Evolutionary conservation across 2,113 vertebrate genomes (phyloP).

Genomic region (Neofelis nebulosa): DNA sequence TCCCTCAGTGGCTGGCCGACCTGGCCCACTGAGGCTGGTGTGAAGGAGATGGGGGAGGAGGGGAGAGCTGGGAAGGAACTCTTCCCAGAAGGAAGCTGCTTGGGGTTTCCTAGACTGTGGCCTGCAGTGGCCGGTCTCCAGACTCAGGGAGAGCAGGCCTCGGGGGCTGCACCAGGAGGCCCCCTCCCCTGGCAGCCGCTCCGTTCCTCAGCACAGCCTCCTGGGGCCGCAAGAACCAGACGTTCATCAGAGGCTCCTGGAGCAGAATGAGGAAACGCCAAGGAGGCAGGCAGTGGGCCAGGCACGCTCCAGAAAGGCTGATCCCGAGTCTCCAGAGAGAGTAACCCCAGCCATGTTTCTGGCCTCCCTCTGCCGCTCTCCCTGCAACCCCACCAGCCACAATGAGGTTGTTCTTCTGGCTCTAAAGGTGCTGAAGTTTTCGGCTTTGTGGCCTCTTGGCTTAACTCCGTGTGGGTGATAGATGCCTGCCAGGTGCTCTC

Average conservation of each 20-base stretch:
- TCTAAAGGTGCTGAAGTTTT: constrained; percentile 32
- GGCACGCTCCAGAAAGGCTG: constrained; percentile 31
- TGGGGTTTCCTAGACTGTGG: neutral
- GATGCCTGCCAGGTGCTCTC: constrained; percentile 61
- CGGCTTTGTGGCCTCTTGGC: neutral
- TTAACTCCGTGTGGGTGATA: constrained; percentile 44
- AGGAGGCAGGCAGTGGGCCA: neutral
- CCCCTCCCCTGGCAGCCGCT: neutral
- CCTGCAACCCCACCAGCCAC: neutral
- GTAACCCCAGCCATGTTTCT: neutral
- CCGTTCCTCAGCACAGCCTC: neutral
- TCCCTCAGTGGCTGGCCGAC: neutral
- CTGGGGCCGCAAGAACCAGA: neutral
- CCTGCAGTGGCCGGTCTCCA: neutral
- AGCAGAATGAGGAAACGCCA: neutral
- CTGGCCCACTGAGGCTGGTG: neutral
- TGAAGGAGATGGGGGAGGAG: neutral
- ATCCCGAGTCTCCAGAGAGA: neutral
- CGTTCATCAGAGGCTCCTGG: neutral
- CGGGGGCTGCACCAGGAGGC: accelerated
- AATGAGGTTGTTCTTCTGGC: constrained; percentile 2
- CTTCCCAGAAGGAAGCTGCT: neutral
- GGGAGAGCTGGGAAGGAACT: neutral
- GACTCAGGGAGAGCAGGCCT: neutral
- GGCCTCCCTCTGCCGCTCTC: neutral